Evolutionary conservation across 2,797 vertebrate genomes (phyloP), one percentile per base, ranked within the genome.

Genomic region (Acanthurus tractus): DNA sequence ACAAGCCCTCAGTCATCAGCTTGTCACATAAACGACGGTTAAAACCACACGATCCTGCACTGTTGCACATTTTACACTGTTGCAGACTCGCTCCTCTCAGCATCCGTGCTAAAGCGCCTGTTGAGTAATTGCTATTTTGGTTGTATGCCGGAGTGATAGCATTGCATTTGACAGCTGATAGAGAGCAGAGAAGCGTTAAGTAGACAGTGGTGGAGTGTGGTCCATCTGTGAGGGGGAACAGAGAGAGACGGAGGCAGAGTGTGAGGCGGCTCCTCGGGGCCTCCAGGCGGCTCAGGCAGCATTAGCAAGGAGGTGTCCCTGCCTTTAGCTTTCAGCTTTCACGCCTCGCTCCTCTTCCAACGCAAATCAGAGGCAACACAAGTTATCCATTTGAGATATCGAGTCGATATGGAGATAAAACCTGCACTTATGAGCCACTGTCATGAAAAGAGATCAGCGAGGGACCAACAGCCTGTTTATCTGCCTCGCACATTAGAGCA

Each of bases 321-420:
- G 95, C 94, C 95, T 95, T 96, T 91, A 94, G 93, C 91, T n/a
- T n/a, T 85, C 92, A 84, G 93, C 95, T 95, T 97, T 97, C 94
- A 97, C 89, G 95, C 96, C 93, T 96, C 95, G 92, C 94, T 96
- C 94, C 93, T 94, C 93, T 89, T 88, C 91, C 95, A 92, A 96
- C 95, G 90, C 95, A 96, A 95, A 97, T 96, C 95, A 93, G 93
- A 96, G 92, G 93, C 94, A 96, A 96, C 96, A 97, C 95, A 94
- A 95, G 90, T 96, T 95, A 94, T 97, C 96, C 96, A 96, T 97
- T 96, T 96, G 95, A 96, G 96, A 95, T 95, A 95, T 93, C 82
- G 95, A 95, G 95, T 95, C 92, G 92, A 95, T 95, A 95, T 93
- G 94, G 95, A 96, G 96, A 96, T 95, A 95, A 96, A 95, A 81